Percentiles rank a stretch among this genome's conserved stretches.
phyloP scores from a whole-genome alignment of 2,113 vertebrate genomes.

The Dendrocopos noguchii region DNA sequence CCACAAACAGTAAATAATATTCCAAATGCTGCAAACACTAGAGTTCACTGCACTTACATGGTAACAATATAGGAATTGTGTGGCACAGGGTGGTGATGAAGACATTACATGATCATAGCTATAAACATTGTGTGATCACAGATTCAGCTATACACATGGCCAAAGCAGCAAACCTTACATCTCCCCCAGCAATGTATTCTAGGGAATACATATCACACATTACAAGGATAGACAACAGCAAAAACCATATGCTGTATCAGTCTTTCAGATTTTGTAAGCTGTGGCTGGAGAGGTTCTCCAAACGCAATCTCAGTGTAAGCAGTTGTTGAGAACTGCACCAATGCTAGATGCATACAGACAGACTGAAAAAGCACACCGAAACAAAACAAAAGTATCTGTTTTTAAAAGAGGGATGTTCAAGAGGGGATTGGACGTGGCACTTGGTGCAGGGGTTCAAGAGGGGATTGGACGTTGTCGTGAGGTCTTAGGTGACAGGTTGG shows the following conservation, averaged over 20 bases:
- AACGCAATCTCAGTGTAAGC: not conserved
- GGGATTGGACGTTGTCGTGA: too few relatives aligned
- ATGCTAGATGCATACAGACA: not conserved
- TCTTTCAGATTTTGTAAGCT: not conserved
- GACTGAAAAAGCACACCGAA: not conserved
- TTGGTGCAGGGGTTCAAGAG: too few relatives aligned
- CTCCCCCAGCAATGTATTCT: not conserved
- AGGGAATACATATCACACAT: not conserved
- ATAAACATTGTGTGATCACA: not conserved
- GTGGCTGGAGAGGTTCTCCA: not conserved
- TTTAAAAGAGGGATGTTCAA: too few relatives aligned
- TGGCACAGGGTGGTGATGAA: not conserved
- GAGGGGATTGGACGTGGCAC: too few relatives aligned
- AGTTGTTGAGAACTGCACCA: not conserved
- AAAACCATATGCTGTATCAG: not conserved
- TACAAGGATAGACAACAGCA: not conserved
- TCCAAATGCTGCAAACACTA: not conserved
- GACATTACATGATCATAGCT: not conserved
- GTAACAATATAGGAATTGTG: accelerated
- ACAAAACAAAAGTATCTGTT: too few relatives aligned
- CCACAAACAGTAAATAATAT: not conserved
- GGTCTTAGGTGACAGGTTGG: too few relatives aligned
- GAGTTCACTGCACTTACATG: not conserved
- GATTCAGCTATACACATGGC: not conserved
- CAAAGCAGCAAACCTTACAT: not conserved